These are phyloP conservation scores for Xylophagus ater DNA, from an alignment of 2,888 invertebrate genomes.

Conservation along the genomic window DNA sequence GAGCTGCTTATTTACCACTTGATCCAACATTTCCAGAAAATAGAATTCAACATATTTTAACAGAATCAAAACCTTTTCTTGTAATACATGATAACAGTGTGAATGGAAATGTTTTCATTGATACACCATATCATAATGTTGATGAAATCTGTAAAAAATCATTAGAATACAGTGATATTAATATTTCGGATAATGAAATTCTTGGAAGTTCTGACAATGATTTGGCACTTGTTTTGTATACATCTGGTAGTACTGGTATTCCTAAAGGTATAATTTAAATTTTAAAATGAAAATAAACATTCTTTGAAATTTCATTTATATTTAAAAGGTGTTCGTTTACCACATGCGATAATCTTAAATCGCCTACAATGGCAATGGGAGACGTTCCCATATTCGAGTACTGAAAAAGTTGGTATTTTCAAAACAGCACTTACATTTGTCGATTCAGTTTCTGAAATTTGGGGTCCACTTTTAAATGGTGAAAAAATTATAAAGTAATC, in stretches of 20 bases:
- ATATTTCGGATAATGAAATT: conserved; percentile 37
- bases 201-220: conserved; percentile 35
- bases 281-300: background rate
- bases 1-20: conserved; percentile 75
- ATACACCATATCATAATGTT: conserved; percentile 25
- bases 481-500: no score
- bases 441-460: conserved; percentile 79
- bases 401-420: conserved; percentile 65
- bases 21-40: conserved; percentile 60
- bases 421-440: conserved; percentile 88
- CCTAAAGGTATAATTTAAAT: conserved; percentile 56
- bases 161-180: conserved; percentile 23
- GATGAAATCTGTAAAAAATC: conserved; percentile 30
- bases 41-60: conserved; percentile 63
- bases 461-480: conserved; percentile 70
- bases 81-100: conserved; percentile 50
- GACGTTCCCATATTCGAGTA: conserved; percentile 58
- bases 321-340: conserved; percentile 60
- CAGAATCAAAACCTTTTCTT: conserved; percentile 57
- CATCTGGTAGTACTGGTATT: conserved; percentile 81
- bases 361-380: conserved; percentile 83
- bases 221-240: conserved; percentile 65
- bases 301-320: background rate
- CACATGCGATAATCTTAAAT: conserved; percentile 66
- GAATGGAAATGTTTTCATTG: conserved; percentile 26